Percentiles rank a stretch among this genome's conserved stretches.
Conservation (phyloP, 2,888 invertebrate species). For the Acanthoscelides obtectus region DNA sequence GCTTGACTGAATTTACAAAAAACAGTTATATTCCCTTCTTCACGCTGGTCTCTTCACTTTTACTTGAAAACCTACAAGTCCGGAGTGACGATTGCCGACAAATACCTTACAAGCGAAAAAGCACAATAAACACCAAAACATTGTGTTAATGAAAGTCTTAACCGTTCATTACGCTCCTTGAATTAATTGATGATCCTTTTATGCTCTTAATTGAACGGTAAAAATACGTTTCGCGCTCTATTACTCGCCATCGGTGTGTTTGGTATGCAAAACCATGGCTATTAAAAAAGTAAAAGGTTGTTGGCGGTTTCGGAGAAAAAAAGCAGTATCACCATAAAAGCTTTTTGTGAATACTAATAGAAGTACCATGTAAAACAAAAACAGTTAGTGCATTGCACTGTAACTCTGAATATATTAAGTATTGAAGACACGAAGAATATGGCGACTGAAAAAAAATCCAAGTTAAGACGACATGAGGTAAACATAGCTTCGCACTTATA, state of each 20-base stretch:
- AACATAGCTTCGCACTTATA: no score
- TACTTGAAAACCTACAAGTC: no score
- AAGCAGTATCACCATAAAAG: neutral
- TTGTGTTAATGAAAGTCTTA: neutral
- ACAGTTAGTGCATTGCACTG: neutral
- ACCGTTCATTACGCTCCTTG: neutral
- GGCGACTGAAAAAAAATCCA: neutral
- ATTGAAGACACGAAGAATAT: neutral
- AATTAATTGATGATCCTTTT: neutral
- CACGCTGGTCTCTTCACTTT: no score
- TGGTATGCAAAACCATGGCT: neutral
- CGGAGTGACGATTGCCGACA: neutral
- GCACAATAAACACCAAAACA: neutral
- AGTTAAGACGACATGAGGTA: no score
- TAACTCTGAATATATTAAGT: neutral
- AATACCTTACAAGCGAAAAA: neutral
- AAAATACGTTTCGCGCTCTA: neutral
- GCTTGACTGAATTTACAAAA: no score
- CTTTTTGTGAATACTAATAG: neutral
- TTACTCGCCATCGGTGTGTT: neutral
- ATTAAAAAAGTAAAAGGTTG: neutral
- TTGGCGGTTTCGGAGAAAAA: neutral
- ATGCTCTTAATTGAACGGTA: neutral
- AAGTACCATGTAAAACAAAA: neutral
- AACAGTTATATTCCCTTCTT: no score